phyloP scores from a whole-genome alignment of 92 coral and sea anemone species.

The Galaxea fascicularis region DNA sequence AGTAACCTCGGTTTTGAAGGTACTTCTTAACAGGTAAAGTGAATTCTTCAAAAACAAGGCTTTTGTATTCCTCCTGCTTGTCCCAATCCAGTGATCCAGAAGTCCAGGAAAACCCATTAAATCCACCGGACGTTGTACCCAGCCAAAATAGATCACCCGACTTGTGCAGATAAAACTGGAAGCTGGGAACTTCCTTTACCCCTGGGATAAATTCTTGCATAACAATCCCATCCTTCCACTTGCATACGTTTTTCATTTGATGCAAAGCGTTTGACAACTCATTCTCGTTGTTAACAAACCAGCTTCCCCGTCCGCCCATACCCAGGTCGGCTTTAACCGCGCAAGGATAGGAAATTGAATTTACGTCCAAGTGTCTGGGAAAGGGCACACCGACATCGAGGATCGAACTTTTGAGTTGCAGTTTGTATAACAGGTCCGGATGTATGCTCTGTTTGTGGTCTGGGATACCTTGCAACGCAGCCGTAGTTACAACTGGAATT shows the following conservation, averaged over 20 bases:
- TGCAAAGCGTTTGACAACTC: slow-evolving; percentile 30
- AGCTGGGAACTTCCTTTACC: slow-evolving; percentile 49
- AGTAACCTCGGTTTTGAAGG: slow-evolving; percentile 54
- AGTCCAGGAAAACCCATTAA: slow-evolving; percentile 41
- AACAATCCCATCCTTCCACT: slow-evolving; percentile 49
- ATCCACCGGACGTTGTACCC: slow-evolving; percentile 39
- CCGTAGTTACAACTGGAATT: slow-evolving; percentile 26
- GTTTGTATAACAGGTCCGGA: slow-evolving; percentile 31
- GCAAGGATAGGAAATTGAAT: slow-evolving; percentile 23
- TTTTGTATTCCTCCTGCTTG: slow-evolving; percentile 34
- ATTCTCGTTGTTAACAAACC: slow-evolving; percentile 39
- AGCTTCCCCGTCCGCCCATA: slow-evolving; percentile 38
- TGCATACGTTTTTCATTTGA: slow-evolving; percentile 15
- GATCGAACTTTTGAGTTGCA: slow-evolving; percentile 43
- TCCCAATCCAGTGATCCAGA: slow-evolving; percentile 55
- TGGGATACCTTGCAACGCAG: slow-evolving; percentile 40
- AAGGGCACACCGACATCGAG: slow-evolving; percentile 33
- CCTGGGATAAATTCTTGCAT: slow-evolving; percentile 51
- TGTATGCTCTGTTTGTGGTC: slow-evolving; percentile 32
- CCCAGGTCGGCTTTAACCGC: slow-evolving; percentile 58
- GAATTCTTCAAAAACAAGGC: slow-evolving; percentile 50
- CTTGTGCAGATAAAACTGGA: slow-evolving; percentile 51
- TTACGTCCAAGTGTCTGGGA: slow-evolving; percentile 18
- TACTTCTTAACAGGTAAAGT: slow-evolving; percentile 51
- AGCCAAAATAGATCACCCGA: slow-evolving; percentile 65